A percentile compares a stretch with the other conserved stretches of the same genome.
Conservation (phyloP, 2,797 vertebrate species). For the Momotus momota region DNA sequence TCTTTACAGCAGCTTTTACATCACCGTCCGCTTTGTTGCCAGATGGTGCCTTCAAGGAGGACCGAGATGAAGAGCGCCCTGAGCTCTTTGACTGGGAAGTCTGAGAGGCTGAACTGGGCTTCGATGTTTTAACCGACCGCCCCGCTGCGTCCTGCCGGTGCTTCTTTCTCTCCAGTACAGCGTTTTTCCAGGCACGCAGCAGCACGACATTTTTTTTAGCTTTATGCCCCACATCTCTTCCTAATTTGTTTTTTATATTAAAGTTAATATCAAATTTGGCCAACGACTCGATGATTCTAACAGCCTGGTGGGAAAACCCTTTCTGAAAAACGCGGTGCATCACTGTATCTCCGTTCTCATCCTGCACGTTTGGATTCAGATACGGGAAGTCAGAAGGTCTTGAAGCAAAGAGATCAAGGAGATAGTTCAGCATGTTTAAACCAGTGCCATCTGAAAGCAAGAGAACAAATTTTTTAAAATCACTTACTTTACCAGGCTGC, state of each 20-base stretch:
- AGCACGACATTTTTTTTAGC: constrained; percentile 78
- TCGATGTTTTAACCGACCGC: constrained; percentile 15
- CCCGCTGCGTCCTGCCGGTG: constrained; percentile 48
- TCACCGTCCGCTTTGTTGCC: neutral
- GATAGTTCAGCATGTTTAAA: constrained; percentile 76
- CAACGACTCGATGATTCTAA: constrained; percentile 73
- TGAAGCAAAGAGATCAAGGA: constrained; percentile 77
- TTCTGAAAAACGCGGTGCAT: constrained; percentile 83
- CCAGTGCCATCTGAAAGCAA: constrained; percentile 76
- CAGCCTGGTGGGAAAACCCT: constrained; percentile 70
- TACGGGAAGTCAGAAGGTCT: constrained; percentile 70
- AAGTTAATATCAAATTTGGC: constrained; percentile 81
- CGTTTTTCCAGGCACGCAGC: constrained; percentile 78
- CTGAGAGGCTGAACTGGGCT: neutral
- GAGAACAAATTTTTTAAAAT: neutral
- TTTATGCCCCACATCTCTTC: constrained; percentile 75
- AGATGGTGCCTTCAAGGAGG: constrained; percentile 3
- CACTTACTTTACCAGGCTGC: neutral
- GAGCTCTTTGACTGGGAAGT: constrained; percentile 43
- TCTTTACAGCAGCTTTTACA: neutral
- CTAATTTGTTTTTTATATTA: constrained; percentile 79
- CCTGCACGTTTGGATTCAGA: constrained; percentile 80
- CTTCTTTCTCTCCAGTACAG: constrained; percentile 58
- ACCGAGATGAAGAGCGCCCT: neutral
- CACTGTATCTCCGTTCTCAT: constrained; percentile 79